Evolutionary conservation across 2,888 invertebrate genomes (phyloP), one percentile per base, ranked within the genome.

Genomic region (Lasiommata megera): DNA sequence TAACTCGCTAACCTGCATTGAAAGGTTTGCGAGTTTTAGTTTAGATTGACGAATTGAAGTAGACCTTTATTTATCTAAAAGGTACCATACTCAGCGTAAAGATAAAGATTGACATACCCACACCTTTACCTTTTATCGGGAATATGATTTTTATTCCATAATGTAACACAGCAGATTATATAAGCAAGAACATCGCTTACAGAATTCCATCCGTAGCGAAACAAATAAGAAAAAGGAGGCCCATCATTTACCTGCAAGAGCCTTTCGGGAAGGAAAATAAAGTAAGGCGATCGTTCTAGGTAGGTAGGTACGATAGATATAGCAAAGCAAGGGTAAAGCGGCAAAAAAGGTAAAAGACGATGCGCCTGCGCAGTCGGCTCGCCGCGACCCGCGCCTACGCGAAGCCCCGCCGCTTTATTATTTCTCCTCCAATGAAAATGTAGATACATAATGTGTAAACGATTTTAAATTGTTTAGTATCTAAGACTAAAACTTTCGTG

Each of bases 261-360:
- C 72, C 73, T 72, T 74, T 71, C 70, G 67, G 70, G 75, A 77
- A 75, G 77, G 71, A 76, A 80, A 82, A 82, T 77, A 82, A 83
- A 82, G 78, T 75, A 75, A 79, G 71, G 68, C 69, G 69, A 73
- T 70, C 67, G 71, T 69, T 73, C 81, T 77, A 23, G 23, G 23
- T 23, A 23, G 23, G 5, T 23, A 23, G 3, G 79, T 78, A 80
- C 34, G 23, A n/a, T 53, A 53, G 34, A 41, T 50, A 38, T 28
- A 63, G 74, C 68, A 67, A 72, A 69, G 80, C 78, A 80, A 84
- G 84, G 84, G 82, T 82, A 78, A 72, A 78, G 83, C 82, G 71
- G 83, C 82, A 88, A 88, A 89, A 88, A 88, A 83, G 71, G 74
- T 71, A 82, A 79, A 82, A 84, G 80, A 72, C 74, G 74, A 72